phyloP scores from a whole-genome alignment of 2,113 vertebrate genomes.

The Leptobrachium leishanense region DNA sequence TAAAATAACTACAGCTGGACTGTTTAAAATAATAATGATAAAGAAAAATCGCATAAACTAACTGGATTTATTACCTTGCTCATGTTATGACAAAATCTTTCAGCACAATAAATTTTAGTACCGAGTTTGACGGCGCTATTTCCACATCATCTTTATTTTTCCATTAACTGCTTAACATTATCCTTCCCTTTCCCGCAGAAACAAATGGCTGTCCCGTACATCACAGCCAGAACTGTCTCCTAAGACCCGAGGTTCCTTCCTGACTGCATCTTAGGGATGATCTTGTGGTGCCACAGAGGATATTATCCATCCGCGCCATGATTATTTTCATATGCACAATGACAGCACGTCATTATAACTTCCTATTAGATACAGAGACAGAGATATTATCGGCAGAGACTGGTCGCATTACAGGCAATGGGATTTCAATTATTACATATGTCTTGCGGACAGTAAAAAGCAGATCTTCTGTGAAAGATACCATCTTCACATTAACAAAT shows the following conservation, averaged over 20 bases:
- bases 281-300: slow-evolving; percentile 37
- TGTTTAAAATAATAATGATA: too few species aligned
- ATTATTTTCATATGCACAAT: slow-evolving; percentile 40
- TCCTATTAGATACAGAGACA: slow-evolving; percentile 33
- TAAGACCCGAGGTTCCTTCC: neutral
- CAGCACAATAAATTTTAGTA: slow-evolving; percentile 16
- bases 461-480: slow-evolving; percentile 24
- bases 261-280: slow-evolving; percentile 32
- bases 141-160: slow-evolving; percentile 13
- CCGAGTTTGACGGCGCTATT: neutral
- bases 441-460: slow-evolving; percentile 27
- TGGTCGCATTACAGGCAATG: slow-evolving; percentile 11
- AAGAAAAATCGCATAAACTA: too few species aligned
- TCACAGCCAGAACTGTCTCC: slow-evolving; percentile 10
- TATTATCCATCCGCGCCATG: slow-evolving; percentile 45
- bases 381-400: slow-evolving; percentile 17
- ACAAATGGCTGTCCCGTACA: slow-evolving; percentile 20
- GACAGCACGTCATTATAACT: slow-evolving; percentile 16
- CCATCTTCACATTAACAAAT: slow-evolving; percentile 28
- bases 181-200: slow-evolving; percentile 22
- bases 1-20: too few species aligned
- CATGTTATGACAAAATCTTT: slow-evolving; percentile 8
- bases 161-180: neutral
- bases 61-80: neutral
- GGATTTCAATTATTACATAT: slow-evolving; percentile 26